These are phyloP conservation scores for Criorhina ranunculi DNA, from an alignment of 2,888 invertebrate species.

Conservation along the genomic window DNA sequence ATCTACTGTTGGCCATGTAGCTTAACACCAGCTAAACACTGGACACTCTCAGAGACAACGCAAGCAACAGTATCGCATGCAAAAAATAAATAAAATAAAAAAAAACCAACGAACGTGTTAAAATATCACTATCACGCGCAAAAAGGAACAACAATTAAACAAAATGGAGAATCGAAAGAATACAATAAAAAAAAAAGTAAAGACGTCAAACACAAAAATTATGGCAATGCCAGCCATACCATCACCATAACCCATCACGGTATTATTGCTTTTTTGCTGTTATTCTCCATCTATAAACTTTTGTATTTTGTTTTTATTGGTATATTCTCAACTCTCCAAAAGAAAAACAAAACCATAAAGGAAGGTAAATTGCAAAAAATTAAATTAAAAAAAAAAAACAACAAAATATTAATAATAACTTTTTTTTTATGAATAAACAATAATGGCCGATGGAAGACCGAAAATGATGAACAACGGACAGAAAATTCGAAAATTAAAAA, in stretches of 20 bases:
- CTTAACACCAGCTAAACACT: slow-evolving; percentile 64
- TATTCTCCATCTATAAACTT: slow-evolving; percentile 21
- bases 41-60: slow-evolving; percentile 22
- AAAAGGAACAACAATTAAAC: slow-evolving; percentile 47
- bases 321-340: slow-evolving; percentile 53
- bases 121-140: slow-evolving; percentile 66
- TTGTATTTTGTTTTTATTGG: slow-evolving; percentile 14
- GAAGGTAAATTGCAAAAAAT: no score
- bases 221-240: slow-evolving; percentile 72
- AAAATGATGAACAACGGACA: slow-evolving; percentile 72
- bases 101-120: slow-evolving; percentile 67
- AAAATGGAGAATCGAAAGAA: slow-evolving; percentile 54
- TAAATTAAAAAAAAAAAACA: slow-evolving; percentile 5
- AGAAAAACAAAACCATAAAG: slow-evolving; percentile 31
- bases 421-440: slow-evolving; percentile 69
- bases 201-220: slow-evolving; percentile 71
- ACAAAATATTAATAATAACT: slow-evolving; percentile 65
- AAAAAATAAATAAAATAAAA: slow-evolving; percentile 22
- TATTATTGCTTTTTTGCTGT: slow-evolving; percentile 42
- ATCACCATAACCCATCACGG: slow-evolving; percentile 45
- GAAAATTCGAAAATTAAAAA: slow-evolving; percentile 70
- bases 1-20: slow-evolving; percentile 73
- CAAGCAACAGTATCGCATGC: slow-evolving; percentile 71
- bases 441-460: slow-evolving; percentile 66
- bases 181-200: slow-evolving; percentile 42